phyloP scores from a whole-genome alignment of 2,888 invertebrate genomes.

The Ophonus ardosiacus region DNA sequence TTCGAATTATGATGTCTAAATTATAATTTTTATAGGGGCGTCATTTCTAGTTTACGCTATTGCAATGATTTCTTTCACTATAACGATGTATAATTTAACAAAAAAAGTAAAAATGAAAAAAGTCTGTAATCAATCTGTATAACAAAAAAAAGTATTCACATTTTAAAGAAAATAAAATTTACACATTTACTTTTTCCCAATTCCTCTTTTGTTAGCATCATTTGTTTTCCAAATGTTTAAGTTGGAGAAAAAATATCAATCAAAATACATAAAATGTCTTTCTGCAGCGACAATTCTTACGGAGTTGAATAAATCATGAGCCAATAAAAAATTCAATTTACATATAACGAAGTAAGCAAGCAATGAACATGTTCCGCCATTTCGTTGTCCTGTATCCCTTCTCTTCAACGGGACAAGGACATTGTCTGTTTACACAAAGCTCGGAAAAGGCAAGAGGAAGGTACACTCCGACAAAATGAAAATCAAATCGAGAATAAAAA shows the following conservation, averaged over 20 bases:
- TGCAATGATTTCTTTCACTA: too few relatives aligned
- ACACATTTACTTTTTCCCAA: background rate
- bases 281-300: background rate
- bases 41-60: too few relatives aligned
- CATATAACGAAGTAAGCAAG: constrained; percentile 41
- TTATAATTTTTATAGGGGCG: too few relatives aligned
- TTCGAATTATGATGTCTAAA: too few relatives aligned
- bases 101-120: too few relatives aligned
- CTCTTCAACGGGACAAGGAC: constrained; percentile 5
- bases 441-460: constrained; percentile 2
- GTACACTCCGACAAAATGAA: constrained; percentile 10
- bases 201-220: background rate
- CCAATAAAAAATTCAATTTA: constrained; percentile 45
- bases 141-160: too few relatives aligned
- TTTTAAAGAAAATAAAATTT: too few relatives aligned
- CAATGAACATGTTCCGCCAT: constrained; percentile 13
- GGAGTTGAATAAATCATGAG: constrained; percentile 36
- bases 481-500: constrained; percentile 7
- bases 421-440: constrained; percentile 31
- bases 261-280: constrained; percentile 25
- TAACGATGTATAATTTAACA: too few relatives aligned
- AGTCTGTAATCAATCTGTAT: too few relatives aligned
- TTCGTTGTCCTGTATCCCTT: constrained; percentile 6
- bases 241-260: constrained; percentile 11
- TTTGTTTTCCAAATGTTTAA: background rate